Percentiles rank a stretch among this genome's conserved stretches.
Evolutionary conservation across 2,113 vertebrate species (phyloP).

Genomic region (Setophaga petechia): DNA sequence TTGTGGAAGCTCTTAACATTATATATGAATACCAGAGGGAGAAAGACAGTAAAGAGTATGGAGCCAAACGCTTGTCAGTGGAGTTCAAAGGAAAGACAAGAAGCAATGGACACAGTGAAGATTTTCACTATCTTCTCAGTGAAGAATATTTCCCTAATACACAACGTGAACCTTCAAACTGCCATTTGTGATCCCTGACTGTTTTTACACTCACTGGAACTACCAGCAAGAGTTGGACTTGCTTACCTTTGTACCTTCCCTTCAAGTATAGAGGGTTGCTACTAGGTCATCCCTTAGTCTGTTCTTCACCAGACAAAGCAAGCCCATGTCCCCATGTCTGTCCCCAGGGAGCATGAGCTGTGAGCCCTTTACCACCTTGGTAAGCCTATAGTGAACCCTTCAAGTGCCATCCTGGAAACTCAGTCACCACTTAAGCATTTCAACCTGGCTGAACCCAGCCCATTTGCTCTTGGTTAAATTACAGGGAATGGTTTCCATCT

Average conservation of each 20-base stretch:
- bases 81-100: neutral
- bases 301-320: neutral
- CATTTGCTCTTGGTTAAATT: neutral
- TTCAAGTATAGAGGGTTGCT: neutral
- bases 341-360: neutral
- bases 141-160: neutral
- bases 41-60: neutral
- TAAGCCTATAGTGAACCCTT: neutral
- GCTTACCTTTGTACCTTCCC: neutral
- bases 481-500: neutral
- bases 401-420: neutral
- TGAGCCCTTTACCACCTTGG: neutral
- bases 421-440: neutral
- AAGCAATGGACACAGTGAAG: neutral
- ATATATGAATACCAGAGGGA: neutral
- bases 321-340: fast-evolving
- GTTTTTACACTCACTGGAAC: neutral
- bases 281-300: neutral
- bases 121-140: neutral
- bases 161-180: fast-evolving
- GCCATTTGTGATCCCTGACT: neutral
- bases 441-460: neutral
- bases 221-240: neutral
- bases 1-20: neutral
- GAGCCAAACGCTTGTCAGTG: neutral